Conservation (phyloP, 37 sponge, comb jelly and placozoan genomes). For the Agelas oroides region DNA sequence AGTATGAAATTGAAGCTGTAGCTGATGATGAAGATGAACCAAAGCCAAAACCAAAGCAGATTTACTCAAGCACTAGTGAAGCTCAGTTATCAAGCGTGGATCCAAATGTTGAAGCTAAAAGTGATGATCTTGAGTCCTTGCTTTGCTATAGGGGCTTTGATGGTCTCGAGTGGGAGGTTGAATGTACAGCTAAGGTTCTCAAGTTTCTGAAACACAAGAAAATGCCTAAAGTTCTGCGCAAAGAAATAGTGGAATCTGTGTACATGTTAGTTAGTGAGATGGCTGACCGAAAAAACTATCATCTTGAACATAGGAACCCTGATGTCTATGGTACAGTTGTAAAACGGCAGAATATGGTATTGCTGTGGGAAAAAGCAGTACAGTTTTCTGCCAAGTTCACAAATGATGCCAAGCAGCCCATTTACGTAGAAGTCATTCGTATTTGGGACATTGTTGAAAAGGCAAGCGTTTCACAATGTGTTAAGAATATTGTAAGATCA, state of each 20-base stretch:
- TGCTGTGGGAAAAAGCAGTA: conserved; percentile 67
- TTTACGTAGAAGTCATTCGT: conserved; percentile 75
- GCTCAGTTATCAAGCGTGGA: no score
- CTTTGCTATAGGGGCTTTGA: no score
- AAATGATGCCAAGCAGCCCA: neutral
- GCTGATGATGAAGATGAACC: no score
- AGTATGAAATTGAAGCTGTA: no score
- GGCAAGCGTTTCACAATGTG: conserved; percentile 33
- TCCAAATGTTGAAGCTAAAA: no score
- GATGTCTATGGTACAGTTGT: conserved; percentile 35
- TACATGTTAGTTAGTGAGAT: conserved; percentile 44
- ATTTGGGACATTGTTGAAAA: conserved; percentile 66
- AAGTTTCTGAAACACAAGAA: conserved; percentile 35
- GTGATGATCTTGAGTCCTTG: no score
- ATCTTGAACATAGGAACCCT: neutral
- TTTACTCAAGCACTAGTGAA: no score
- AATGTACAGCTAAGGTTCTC: conserved; percentile 61
- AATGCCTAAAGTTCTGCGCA: neutral
- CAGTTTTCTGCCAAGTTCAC: conserved; percentile 58
- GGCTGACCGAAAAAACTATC: conserved; percentile 16
- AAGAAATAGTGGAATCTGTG: conserved; percentile 28
- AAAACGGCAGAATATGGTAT: conserved; percentile 34
- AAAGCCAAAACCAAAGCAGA: no score
- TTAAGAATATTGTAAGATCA: conserved; percentile 41
- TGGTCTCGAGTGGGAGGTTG: conserved; percentile 66